Conservation (phyloP, 2,113 vertebrate species). For the Oncorhynchus masou region DNA sequence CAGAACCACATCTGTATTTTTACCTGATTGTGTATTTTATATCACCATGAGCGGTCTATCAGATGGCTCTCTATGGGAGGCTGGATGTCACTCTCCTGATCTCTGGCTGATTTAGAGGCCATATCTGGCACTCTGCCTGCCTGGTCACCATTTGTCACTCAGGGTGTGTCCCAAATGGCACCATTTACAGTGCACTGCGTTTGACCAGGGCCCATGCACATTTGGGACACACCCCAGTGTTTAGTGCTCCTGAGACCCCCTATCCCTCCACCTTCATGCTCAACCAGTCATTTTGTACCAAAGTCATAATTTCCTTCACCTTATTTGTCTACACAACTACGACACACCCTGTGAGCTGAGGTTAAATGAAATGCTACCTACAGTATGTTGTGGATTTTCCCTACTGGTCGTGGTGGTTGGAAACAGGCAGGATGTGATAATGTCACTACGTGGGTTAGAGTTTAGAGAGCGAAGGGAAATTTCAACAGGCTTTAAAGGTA, state of each 20-base stretch:
- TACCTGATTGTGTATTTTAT: neutral
- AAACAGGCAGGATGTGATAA: neutral
- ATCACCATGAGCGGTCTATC: constrained; percentile 57
- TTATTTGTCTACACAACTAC: neutral
- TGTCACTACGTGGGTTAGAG: neutral
- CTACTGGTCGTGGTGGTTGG: neutral
- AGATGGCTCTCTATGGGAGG: constrained; percentile 63
- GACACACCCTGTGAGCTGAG: neutral
- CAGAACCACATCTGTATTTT: too few relatives aligned
- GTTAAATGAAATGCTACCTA: neutral
- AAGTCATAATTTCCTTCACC: neutral
- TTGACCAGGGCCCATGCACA: too few relatives aligned
- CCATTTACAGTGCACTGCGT: too few relatives aligned
- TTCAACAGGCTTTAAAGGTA: too few relatives aligned
- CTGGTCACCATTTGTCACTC: constrained; percentile 68
- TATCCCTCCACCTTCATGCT: constrained; percentile 40
- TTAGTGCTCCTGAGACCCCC: constrained; percentile 49
- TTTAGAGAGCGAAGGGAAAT: neutral
- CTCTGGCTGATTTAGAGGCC: constrained; percentile 74
- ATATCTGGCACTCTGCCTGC: constrained; percentile 59
- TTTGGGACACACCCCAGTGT: neutral
- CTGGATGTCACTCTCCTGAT: constrained; percentile 53
- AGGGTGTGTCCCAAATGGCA: constrained; percentile 37
- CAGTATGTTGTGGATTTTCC: neutral
- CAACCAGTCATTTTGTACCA: neutral